Evolutionary conservation across 1,140 invertebrate genomes (phyloP).

Genomic region (Neomicropteryx cornuta): DNA sequence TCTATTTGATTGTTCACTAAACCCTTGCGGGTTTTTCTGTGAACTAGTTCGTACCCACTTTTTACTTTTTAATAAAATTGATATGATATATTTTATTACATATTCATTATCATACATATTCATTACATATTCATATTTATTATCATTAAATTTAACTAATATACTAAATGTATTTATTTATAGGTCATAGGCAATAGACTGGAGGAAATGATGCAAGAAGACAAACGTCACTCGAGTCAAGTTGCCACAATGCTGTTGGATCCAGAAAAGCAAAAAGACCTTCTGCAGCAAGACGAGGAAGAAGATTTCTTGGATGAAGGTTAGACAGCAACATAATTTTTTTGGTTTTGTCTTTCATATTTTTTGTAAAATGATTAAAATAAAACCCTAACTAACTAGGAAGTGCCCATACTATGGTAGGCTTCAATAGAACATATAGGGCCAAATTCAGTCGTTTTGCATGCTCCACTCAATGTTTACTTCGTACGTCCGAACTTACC

Average conservation of each 20-base stretch:
- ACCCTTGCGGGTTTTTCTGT: too few relatives aligned
- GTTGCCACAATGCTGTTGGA: constrained; percentile 63
- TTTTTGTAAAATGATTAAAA: constrained; percentile 1
- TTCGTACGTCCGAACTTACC: too few relatives aligned
- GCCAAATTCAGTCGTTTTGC: too few relatives aligned
- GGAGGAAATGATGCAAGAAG: constrained; percentile 70
- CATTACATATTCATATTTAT: neutral
- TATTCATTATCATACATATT: neutral
- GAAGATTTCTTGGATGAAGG: constrained; percentile 98
- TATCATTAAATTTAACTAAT: constrained; percentile 5
- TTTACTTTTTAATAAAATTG: constrained; percentile 8
- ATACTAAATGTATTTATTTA: constrained; percentile 5
- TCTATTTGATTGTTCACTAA: too few relatives aligned
- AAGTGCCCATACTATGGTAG: too few relatives aligned
- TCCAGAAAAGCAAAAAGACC: constrained; percentile 72
- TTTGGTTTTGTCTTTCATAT: neutral
- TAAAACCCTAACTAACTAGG: neutral
- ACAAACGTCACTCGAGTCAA: constrained; percentile 58
- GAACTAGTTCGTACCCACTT: too few relatives aligned
- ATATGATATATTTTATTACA: neutral
- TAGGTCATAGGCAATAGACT: constrained; percentile 66
- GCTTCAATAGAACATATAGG: too few relatives aligned
- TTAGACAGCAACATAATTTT: constrained; percentile 26
- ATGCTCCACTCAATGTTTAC: too few relatives aligned
- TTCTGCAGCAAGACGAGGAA: constrained; percentile 87